Conservation (phyloP, 1,140 invertebrate genomes). For the Brachionus sp. region DNA sequence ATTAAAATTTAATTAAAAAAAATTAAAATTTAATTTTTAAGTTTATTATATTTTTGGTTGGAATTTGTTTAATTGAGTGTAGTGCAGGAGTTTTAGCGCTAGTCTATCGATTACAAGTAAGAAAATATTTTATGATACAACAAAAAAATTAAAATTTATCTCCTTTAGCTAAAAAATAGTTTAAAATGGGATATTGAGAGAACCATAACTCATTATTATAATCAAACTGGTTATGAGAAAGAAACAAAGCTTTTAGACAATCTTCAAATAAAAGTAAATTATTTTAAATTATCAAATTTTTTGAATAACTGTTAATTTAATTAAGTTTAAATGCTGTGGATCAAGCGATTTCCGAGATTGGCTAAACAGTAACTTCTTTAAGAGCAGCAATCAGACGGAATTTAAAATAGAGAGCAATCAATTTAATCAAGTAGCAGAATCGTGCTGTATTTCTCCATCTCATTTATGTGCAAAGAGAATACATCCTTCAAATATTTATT, state of each 20-base stretch:
- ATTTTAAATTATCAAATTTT: background rate
- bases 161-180: background rate
- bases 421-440: constrained; percentile 22
- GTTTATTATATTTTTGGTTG: background rate
- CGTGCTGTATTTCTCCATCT: constrained; percentile 18
- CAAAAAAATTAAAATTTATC: background rate
- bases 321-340: constrained; percentile 44
- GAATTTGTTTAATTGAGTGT: background rate
- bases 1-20: background rate
- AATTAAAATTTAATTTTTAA: background rate
- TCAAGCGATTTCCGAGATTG: constrained; percentile 26
- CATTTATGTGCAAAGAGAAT: constrained; percentile 22
- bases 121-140: background rate
- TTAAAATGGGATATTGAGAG: background rate
- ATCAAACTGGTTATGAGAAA: background rate
- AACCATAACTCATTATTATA: background rate
- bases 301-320: background rate
- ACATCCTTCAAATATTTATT: constrained; percentile 36
- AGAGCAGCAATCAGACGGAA: background rate
- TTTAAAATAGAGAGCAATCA: background rate
- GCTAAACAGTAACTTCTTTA: constrained; percentile 1
- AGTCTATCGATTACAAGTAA: background rate
- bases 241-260: constrained; percentile 24
- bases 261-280: constrained; percentile 38
- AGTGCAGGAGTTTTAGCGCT: constrained; percentile 20